phyloP scores from a whole-genome alignment of 2,888 invertebrate genomes.

The Chromoteleia sp. region DNA sequence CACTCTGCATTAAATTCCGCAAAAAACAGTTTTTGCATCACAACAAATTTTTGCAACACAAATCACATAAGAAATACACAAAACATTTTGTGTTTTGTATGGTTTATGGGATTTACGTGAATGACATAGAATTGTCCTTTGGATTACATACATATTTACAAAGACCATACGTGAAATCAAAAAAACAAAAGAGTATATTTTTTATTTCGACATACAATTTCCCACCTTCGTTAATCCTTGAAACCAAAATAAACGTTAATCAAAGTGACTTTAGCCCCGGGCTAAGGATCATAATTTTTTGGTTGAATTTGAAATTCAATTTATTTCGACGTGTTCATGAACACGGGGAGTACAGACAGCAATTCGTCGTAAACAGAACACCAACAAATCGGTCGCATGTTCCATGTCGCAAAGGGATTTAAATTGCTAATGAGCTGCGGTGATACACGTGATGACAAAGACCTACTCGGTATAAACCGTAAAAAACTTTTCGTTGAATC shows the following conservation, averaged over 20 bases:
- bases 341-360: conserved; percentile 21
- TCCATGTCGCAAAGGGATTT: conserved; percentile 70
- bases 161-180: background rate
- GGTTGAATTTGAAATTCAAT: conserved; percentile 60
- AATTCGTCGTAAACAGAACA: conserved; percentile 64
- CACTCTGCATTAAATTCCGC: too few species aligned
- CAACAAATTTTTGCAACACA: too few species aligned
- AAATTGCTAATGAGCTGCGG: conserved; percentile 71
- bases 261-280: conserved; percentile 38
- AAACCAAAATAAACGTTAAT: conserved; percentile 50
- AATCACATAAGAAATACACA: too few species aligned
- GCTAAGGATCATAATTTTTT: conserved; percentile 58
- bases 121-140: too few species aligned
- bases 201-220: background rate
- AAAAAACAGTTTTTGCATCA: too few species aligned
- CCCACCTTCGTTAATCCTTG: background rate
- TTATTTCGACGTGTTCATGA: conserved; percentile 55
- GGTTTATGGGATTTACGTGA: too few species aligned
- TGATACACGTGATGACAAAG: conserved; percentile 50
- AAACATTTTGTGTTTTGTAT: too few species aligned
- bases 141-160: too few species aligned
- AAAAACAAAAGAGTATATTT: conserved; percentile 9
- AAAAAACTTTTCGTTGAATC: conserved; percentile 57
- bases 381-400: conserved; percentile 69
- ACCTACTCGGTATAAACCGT: conserved; percentile 27